phyloP scores from a whole-genome alignment of 2,113 vertebrate genomes.

The Cyanistes caeruleus region DNA sequence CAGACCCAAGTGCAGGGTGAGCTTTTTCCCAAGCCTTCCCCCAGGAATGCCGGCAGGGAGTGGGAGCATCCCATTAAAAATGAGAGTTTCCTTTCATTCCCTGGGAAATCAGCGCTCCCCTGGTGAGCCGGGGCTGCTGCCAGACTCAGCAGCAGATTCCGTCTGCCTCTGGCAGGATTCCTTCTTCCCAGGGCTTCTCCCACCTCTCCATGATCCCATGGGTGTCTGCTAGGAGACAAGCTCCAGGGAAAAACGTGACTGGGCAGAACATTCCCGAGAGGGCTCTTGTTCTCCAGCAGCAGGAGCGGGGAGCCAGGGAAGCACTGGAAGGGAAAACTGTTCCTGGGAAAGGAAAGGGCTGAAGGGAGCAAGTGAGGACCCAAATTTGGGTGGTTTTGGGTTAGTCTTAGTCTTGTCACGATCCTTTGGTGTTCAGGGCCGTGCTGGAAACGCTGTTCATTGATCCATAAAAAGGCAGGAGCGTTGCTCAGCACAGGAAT shows the following conservation, averaged over 20 bases:
- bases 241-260: not conserved
- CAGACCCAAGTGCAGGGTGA: constrained; percentile 98
- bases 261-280: accelerated
- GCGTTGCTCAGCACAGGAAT: accelerated
- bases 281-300: not conserved
- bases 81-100: not conserved
- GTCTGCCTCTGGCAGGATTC: not conserved
- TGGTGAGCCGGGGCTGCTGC: not conserved
- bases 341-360: not conserved
- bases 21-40: accelerated
- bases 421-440: accelerated
- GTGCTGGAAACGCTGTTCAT: accelerated
- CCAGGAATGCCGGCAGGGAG: accelerated
- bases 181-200: not conserved
- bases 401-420: accelerated
- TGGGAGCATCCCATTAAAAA: not conserved
- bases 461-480: not conserved
- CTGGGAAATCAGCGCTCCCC: not conserved
- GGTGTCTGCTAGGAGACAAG: not conserved
- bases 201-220: not conserved
- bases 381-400: not conserved
- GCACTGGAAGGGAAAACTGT: not conserved
- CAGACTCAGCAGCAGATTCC: not conserved
- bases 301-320: not conserved
- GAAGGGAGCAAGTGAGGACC: not conserved